Evolutionary conservation across 2,113 vertebrate species (phyloP), one percentile per base, ranked within the genome.

Genomic region (Brachionichthys hirsutus): DNA sequence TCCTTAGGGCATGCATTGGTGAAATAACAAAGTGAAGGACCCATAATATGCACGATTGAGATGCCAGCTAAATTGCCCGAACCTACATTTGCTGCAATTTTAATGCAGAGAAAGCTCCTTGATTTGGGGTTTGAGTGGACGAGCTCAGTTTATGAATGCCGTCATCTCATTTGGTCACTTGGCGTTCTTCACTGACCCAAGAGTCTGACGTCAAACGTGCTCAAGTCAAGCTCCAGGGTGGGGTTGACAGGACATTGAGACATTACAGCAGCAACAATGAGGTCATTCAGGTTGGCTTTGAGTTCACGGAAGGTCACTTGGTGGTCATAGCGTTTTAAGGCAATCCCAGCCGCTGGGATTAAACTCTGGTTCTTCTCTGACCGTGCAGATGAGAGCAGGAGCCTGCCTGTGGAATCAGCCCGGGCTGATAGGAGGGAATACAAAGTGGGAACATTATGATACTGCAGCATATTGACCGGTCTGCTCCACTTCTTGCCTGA

Each of bases 401-500:
- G 35, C 54, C 30, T 46, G 35, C 55, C 58, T 34, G 48, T 40
- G 40, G 55, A 56, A 2, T 42, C 22, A 58, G 12, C 19, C 41
- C 43, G 7, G 43, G 55, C 50, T 45, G 56, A 70, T 46, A 51
- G 54, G 44, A 57, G 58, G 44, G 51, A 59, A 71, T 54, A 75
- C 62, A 70, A 53, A 79, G 75, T 68, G 61, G 67, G 36, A 75
- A 67, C 74, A 70, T 48, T 62, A 49, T 69, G 65, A 83, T 71
- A 67, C 48, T 18, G 62, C 47, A 75, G 64, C 67, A 35, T 77
- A 86, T 86, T 19, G 78, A 85, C 68, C 43, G 20, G 63, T 36
- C 60, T 64, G 77, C 62, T 80, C 76, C 49, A 76, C 82, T 86
- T 86, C 69, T 82, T 17, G 86, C 86, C 53, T 71, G 49, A 50